phyloP scores from a whole-genome alignment of 1,140 invertebrate species.

The Pseudomyrmex cubaensis region DNA sequence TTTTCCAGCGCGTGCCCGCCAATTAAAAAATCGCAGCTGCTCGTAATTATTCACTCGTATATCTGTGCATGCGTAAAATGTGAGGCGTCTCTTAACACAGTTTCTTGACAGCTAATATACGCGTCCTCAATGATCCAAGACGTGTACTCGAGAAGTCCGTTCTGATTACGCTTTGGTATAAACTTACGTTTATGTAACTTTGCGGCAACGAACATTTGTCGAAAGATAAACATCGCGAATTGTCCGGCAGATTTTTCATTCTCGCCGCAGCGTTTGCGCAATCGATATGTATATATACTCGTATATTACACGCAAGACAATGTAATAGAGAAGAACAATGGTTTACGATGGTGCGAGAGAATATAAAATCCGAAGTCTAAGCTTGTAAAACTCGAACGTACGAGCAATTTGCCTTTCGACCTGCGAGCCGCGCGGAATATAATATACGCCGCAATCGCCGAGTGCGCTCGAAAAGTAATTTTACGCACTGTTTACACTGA shows the following conservation, averaged over 20 bases:
- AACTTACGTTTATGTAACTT: too few species aligned
- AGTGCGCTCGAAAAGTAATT: conserved; percentile 69
- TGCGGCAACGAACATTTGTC: too few species aligned
- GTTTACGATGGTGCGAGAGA: conserved; percentile 8
- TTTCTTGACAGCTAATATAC: background rate
- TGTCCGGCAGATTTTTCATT: background rate
- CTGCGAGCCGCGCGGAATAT: conserved; percentile 14
- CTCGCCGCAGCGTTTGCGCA: background rate
- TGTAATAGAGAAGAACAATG: conserved; percentile 28
- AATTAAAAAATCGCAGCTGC: conserved; percentile 78
- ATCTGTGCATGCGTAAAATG: conserved; percentile 1
- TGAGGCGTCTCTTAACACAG: conserved; percentile 1
- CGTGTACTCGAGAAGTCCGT: background rate
- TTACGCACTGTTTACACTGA: conserved; percentile 75
- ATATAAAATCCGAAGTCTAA: conserved; percentile 15
- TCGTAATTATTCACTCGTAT: conserved; percentile 42
- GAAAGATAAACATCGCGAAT: too few species aligned
- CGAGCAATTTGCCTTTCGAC: conserved; percentile 59
- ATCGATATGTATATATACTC: background rate
- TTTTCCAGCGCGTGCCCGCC: conserved; percentile 34
- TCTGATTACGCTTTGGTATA: too few species aligned
- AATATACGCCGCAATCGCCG: background rate
- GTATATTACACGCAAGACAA: background rate
- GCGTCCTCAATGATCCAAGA: background rate
- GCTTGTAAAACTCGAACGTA: conserved; percentile 21